phyloP scores from a whole-genome alignment of 2,113 vertebrate genomes.

The Recurvirostra avosetta region DNA sequence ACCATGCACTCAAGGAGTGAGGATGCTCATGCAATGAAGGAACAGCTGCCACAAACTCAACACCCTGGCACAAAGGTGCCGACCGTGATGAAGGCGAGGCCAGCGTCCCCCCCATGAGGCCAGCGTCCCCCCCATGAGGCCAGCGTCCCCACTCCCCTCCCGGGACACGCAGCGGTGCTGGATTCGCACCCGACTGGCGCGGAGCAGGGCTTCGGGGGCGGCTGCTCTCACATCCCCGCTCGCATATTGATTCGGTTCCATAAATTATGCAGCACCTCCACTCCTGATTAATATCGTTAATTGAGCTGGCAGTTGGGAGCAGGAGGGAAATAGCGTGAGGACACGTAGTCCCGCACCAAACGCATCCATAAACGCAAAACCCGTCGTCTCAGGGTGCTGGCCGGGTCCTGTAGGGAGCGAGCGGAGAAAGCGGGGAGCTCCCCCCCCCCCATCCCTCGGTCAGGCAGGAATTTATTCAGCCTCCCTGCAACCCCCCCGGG shows the following conservation, averaged over 20 bases:
- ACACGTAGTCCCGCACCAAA: neutral
- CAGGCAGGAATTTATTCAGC: neutral
- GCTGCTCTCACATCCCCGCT: neutral
- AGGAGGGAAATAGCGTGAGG: neutral
- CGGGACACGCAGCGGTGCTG: fast-evolving
- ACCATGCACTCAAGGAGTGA: neutral
- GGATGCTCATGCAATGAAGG: neutral
- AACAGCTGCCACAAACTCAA: neutral
- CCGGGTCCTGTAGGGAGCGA: neutral
- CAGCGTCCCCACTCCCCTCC: neutral
- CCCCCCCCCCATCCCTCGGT: fast-evolving
- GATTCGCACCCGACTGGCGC: neutral
- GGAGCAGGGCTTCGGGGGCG: neutral
- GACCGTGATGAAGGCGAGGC: neutral
- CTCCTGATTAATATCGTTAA: constrained; percentile 36
- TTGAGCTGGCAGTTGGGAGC: neutral
- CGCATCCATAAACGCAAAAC: neutral
- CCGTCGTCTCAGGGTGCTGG: neutral
- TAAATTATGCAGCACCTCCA: constrained; percentile 60
- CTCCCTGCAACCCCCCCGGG: neutral
- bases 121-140: neutral
- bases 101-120: neutral
- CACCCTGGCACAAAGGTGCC: neutral
- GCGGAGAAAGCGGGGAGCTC: neutral
- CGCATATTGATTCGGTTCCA: constrained; percentile 20